Percentiles rank a stretch among this genome's conserved stretches.
phyloP scores from a whole-genome alignment of 2,888 invertebrate species.

The Leptinotarsa haldemani region DNA sequence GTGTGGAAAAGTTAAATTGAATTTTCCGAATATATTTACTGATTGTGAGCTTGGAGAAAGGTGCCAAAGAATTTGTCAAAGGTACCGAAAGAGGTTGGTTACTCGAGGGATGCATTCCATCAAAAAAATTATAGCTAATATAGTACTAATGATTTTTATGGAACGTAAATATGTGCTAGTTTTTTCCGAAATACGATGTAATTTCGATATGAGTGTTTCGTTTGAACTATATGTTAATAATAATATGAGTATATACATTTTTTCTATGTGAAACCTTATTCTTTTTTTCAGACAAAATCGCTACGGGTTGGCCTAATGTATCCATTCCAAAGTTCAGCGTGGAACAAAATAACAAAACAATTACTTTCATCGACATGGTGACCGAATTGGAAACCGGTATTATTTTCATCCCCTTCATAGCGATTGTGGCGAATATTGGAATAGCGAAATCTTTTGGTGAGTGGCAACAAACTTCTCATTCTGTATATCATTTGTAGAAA shows the following conservation, averaged over 20 bases:
- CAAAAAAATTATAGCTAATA: no score
- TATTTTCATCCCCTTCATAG: constrained; percentile 78
- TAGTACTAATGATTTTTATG: no score
- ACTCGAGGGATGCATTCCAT: no score
- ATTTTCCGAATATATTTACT: no score
- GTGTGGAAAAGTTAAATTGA: no score
- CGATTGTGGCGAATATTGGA: constrained; percentile 82
- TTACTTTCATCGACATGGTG: constrained; percentile 70
- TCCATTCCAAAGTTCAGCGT: constrained; percentile 69
- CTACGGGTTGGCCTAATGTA: constrained; percentile 72
- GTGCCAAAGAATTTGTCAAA: not conserved
- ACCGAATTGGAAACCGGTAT: constrained; percentile 76
- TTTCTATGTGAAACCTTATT: not conserved
- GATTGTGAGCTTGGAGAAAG: no score
- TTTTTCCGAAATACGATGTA: no score
- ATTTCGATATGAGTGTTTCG: no score
- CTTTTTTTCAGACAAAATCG: constrained; percentile 68
- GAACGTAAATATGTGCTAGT: no score
- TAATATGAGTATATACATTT: no score
- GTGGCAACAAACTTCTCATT: constrained; percentile 53
- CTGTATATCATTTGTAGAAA: not conserved
- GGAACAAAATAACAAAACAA: constrained; percentile 67
- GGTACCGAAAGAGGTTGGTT: no score
- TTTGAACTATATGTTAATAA: no score
- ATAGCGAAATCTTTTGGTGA: constrained; percentile 88